A percentile compares a stretch with the other conserved stretches of the same genome.
These are phyloP conservation scores for Setophaga petechia DNA, from an alignment of 2,113 vertebrate species.

Conservation along the genomic window DNA sequence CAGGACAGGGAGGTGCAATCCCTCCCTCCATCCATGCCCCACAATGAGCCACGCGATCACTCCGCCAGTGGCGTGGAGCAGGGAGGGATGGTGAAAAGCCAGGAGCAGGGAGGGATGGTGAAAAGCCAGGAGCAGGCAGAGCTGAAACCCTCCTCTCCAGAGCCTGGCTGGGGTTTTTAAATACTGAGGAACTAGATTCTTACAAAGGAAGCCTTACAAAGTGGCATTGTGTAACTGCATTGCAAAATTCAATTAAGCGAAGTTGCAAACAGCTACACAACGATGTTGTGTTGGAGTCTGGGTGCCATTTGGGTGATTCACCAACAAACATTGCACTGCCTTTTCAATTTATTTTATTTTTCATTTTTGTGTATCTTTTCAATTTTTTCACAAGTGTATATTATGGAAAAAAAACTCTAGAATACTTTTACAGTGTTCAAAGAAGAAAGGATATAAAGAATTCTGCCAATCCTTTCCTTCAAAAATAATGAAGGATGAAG, in stretches of 20 bases:
- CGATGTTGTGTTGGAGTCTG: background rate
- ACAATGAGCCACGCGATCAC: background rate
- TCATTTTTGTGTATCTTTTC: background rate
- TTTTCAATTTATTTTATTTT: background rate
- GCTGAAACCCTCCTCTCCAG: background rate
- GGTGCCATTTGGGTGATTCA: background rate
- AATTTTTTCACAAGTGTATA: background rate
- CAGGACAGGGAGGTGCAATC: background rate
- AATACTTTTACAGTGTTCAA: background rate
- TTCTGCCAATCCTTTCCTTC: background rate
- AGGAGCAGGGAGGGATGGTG: background rate
- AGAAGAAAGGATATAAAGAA: background rate
- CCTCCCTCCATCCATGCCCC: background rate
- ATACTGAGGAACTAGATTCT: rapidly evolving
- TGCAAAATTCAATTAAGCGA: background rate
- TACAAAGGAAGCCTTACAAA: background rate
- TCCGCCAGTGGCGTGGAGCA: background rate
- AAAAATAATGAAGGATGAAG: background rate
- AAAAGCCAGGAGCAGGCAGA: background rate
- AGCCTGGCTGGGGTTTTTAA: background rate
- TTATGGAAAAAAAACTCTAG: background rate
- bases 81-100: background rate
- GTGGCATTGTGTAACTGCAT: background rate
- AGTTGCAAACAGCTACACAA: background rate
- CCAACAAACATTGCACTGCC: background rate